phyloP scores from a whole-genome alignment of 2,113 vertebrate genomes.

The Rhinopomastus cyanomelas region DNA sequence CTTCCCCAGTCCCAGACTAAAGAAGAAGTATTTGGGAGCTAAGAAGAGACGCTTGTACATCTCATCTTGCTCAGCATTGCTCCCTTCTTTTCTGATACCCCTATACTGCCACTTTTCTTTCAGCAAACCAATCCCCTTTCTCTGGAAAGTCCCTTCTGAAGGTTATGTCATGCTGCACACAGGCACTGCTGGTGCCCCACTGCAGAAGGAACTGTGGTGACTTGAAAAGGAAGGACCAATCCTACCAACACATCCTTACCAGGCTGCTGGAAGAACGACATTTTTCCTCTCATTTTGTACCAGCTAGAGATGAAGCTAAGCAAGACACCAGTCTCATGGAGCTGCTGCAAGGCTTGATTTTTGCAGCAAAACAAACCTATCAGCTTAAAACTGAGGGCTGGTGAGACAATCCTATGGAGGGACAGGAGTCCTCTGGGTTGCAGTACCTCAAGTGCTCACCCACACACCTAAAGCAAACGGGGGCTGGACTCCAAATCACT shows the following conservation, averaged over 20 bases:
- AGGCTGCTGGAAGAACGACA: neutral
- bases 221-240: neutral
- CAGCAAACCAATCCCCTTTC: neutral
- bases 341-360: neutral
- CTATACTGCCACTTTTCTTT: neutral
- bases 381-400: neutral
- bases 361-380: neutral
- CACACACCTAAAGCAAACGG: neutral
- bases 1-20: neutral
- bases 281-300: neutral
- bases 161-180: neutral
- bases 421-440: neutral
- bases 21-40: neutral
- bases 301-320: neutral
- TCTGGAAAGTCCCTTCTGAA: neutral
- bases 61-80: neutral
- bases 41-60: neutral
- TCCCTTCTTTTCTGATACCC: neutral
- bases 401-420: neutral
- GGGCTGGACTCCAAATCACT: neutral
- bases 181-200: neutral
- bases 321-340: neutral
- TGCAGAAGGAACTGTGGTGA: neutral
- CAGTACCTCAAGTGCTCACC: neutral
- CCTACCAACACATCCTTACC: neutral